Percentiles rank a stretch among this genome's conserved stretches.
These are phyloP conservation scores for Parnassius orleans DNA, from an alignment of 2,888 invertebrate genomes.

Conservation along the genomic window DNA sequence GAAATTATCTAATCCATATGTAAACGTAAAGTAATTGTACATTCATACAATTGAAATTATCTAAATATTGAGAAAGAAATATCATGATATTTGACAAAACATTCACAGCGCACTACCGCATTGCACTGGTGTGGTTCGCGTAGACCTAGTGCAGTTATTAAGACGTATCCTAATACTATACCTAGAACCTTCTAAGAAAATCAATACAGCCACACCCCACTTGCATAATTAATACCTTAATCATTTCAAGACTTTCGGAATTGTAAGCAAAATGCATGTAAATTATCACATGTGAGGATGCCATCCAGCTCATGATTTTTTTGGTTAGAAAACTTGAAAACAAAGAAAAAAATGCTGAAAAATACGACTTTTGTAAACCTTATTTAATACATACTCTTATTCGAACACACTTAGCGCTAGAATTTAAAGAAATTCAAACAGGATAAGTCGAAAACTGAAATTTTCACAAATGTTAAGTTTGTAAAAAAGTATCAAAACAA, in stretches of 20 bases:
- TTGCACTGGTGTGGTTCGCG: conserved; percentile 55
- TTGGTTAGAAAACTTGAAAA: conserved; percentile 77
- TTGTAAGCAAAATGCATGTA: conserved; percentile 54
- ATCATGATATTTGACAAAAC: conserved; percentile 34
- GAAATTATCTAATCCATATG: conserved; percentile 2
- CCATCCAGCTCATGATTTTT: conserved; percentile 67
- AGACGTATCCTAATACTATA: conserved; percentile 70
- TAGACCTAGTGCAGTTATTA: conserved; percentile 67
- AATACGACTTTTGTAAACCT: conserved; percentile 44
- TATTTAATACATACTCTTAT: conserved; percentile 20
- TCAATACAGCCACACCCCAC: conserved; percentile 81
- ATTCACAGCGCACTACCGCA: conserved; percentile 52
- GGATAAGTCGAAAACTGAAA: conserved; percentile 55
- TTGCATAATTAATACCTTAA: conserved; percentile 72
- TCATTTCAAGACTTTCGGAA: conserved; percentile 45
- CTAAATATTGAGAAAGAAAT: conserved; percentile 22
- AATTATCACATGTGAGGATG: conserved; percentile 70
- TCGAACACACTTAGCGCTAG: conserved; percentile 25
- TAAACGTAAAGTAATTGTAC: background rate
- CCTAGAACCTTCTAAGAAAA: conserved; percentile 79
- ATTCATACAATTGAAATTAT: background rate
- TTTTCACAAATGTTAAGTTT: conserved; percentile 64
- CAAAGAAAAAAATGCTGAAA: conserved; percentile 71
- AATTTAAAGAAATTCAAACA: conserved; percentile 34
- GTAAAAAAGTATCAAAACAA: conserved; percentile 82